phyloP scores from a whole-genome alignment of 2,888 invertebrate genomes.

The Synergus umbraculus region DNA sequence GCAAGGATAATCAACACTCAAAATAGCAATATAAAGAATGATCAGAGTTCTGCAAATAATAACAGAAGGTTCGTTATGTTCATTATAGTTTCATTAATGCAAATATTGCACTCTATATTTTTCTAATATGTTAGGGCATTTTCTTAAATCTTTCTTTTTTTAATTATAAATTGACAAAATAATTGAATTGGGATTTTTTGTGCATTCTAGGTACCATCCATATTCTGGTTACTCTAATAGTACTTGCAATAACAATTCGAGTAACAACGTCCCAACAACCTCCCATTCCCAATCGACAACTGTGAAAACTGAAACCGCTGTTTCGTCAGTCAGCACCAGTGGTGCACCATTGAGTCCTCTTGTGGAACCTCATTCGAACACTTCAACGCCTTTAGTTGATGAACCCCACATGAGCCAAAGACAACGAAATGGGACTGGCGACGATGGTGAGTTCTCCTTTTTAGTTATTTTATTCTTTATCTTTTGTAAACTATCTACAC shows the following conservation, averaged over 20 bases:
- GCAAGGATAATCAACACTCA: conserved; percentile 86
- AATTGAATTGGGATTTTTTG: neutral
- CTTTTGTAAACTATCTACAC: neutral
- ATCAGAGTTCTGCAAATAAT: conserved; percentile 49
- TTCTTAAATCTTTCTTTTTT: neutral
- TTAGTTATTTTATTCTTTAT: neutral
- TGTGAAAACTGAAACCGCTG: conserved; percentile 70
- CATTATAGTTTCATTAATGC: neutral
- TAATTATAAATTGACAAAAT: neutral
- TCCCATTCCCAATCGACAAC: conserved; percentile 68
- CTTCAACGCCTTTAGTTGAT: conserved; percentile 82
- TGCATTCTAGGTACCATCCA: conserved; percentile 70
- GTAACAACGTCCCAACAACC: conserved; percentile 59
- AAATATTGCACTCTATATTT: neutral
- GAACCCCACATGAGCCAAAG: conserved; percentile 77
- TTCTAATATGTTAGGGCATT: neutral
- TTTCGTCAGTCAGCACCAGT: conserved; percentile 72
- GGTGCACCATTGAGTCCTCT: conserved; percentile 80
- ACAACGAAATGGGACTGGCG: conserved; percentile 72
- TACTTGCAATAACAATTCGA: conserved; percentile 63
- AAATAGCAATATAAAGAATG: conserved; percentile 70
- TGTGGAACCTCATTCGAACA: conserved; percentile 84
- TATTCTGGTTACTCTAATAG: conserved; percentile 70
- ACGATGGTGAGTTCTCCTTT: conserved; percentile 70
- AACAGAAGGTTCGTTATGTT: conserved; percentile 49